Base-by-base conservation (phyloP, 2,797 vertebrate genomes). In the Peromyscus melanophrys region DNA sequence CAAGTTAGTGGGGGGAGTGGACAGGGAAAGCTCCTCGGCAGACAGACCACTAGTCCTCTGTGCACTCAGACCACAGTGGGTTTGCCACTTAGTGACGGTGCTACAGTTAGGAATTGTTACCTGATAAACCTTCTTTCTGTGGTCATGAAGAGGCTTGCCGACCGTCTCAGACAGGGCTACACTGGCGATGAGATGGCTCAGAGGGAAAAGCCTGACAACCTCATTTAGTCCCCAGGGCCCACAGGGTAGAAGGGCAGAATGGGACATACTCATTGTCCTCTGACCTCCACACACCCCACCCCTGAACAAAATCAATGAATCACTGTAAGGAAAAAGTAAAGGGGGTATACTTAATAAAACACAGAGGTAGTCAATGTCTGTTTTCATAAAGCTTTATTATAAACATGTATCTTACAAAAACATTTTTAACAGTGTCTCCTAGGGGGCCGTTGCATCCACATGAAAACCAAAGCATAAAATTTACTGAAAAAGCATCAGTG, bases 351-450 rank as follows among this genome's bases (percentile, higher is more conserved):
- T 78, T 93, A 71, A 49, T 87, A 40, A 91, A 86, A 75, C 73
- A 52, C 10, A 0, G 19, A 52, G n/a, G 7, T 43, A 34, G 2
- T 52, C 52, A 75, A 91, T 85, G 90, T 83, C 10, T 65, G 0
- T 80, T 81, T 96, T 81, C 10, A 19, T 12, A 92, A 80, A 91
- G 19, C n/a, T 84, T 84, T 49, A 40, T 76, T 57, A 67, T 63
- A 23, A 88, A 27, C 37, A 55, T 5, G 6, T 40, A 61, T 69
- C 59, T 59, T n/a, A 29, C 7, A 55, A 52, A 81, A 52, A 59
- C 25, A 10, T 34, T 61, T 46, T 43, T 40, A 59, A 61, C 1
- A 13, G 4, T 0, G 4, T 82, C 17, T 96, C 37, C 76, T 1
- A 52, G 11, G 43, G 11, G 3, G 19, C 10, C 27, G 6, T 82